Conservation (phyloP, 2,113 vertebrate species). For the Bubo scandiacus region DNA sequence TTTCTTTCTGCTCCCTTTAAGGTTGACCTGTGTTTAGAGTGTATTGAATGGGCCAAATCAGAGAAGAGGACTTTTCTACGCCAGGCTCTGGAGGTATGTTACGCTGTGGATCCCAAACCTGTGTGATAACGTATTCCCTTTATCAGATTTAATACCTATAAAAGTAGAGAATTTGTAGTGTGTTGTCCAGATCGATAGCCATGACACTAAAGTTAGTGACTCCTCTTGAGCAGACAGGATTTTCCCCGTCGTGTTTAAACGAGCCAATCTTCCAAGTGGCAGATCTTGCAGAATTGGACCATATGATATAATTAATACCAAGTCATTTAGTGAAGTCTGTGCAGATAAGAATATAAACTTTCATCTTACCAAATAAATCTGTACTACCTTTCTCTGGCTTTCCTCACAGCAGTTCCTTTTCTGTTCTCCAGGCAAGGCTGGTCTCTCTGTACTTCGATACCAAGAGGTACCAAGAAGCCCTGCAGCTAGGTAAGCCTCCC, state of each 20-base stretch:
- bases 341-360: not conserved
- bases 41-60: conserved; percentile 98
- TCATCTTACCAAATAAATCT: not conserved
- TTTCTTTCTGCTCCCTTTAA: conserved; percentile 37
- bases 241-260: not conserved
- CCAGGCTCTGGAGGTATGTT: conserved; percentile 92
- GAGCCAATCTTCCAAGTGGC: accelerated
- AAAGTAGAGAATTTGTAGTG: not conserved
- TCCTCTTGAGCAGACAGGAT: not conserved
- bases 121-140: not conserved
- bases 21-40: conserved; percentile 95
- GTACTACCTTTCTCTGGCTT: conserved; percentile 34
- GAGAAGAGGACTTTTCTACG: conserved; percentile 98
- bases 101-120: not conserved
- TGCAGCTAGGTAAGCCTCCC: conserved; percentile 89
- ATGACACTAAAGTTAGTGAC: not conserved
- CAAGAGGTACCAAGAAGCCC: conserved; percentile 95
- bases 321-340: not conserved
- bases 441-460: conserved; percentile 98
- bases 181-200: accelerated
- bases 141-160: not conserved
- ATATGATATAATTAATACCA: not conserved
- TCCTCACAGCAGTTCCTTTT: conserved; percentile 50
- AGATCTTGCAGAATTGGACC: not conserved
- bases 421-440: conserved; percentile 87